These are phyloP conservation scores for Megalurothrips usitatus DNA, from an alignment of 2,888 invertebrate genomes.

Conservation along the genomic window DNA sequence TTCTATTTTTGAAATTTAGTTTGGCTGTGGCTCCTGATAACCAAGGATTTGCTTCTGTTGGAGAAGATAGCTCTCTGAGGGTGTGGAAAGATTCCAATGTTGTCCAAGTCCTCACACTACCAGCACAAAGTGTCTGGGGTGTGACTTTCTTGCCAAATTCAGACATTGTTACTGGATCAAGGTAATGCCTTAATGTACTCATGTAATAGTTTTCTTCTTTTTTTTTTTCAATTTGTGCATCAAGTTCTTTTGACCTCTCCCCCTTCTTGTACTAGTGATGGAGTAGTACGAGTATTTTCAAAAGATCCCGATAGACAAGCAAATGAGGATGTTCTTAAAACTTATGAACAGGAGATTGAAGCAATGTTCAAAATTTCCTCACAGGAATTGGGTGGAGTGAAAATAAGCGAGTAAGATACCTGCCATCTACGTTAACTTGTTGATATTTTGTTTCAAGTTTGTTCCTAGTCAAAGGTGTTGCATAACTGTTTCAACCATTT, in stretches of 20 bases:
- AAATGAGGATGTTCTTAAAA: conserved; percentile 54
- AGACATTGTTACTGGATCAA: conserved; percentile 80
- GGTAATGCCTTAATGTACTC: conserved; percentile 43
- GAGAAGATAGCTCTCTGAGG: conserved; percentile 83
- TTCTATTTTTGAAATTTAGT: conserved; percentile 31
- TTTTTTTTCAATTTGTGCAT: neutral
- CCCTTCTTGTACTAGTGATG: conserved; percentile 64
- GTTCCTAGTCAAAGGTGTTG: conserved; percentile 28
- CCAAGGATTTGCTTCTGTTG: conserved; percentile 68
- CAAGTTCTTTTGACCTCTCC: neutral
- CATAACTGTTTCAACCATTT: conserved; percentile 42
- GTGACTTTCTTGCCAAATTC: conserved; percentile 76
- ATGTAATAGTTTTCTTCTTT: neutral
- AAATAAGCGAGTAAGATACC: conserved; percentile 69
- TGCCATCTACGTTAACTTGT: neutral
- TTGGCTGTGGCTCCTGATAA: conserved; percentile 49
- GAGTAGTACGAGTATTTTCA: conserved; percentile 80
- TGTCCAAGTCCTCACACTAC: conserved; percentile 65
- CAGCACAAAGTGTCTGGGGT: conserved; percentile 87
- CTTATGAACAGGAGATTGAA: conserved; percentile 69
- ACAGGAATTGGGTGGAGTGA: conserved; percentile 77
- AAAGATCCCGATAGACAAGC: conserved; percentile 66
- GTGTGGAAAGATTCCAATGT: conserved; percentile 69
- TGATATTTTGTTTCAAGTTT: neutral
- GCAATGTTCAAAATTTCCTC: conserved; percentile 58